These are phyloP conservation scores for Isichthys henryi DNA, from an alignment of 2,113 vertebrate genomes.

Conservation along the genomic window DNA sequence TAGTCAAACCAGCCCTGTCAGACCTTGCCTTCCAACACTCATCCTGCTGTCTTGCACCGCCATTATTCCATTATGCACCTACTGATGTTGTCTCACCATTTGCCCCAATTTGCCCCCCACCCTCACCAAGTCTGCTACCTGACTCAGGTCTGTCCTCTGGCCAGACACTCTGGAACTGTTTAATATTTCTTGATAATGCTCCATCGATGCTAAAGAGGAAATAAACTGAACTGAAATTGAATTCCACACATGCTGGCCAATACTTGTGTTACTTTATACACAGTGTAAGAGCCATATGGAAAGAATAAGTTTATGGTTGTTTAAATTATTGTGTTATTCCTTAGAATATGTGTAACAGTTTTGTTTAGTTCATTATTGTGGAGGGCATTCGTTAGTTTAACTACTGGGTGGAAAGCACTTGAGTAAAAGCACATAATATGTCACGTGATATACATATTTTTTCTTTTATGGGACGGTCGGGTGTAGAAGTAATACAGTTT, in stretches of 20 bases:
- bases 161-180: neutral
- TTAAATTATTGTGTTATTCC: neutral
- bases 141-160: neutral
- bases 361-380: neutral
- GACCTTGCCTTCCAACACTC: neutral
- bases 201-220: neutral
- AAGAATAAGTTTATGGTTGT: neutral
- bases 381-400: neutral
- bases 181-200: no score
- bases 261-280: neutral
- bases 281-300: neutral
- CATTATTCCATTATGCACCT: neutral
- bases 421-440: neutral
- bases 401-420: neutral
- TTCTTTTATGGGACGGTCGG: no score
- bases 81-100: neutral
- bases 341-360: neutral
- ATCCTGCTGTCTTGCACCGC: neutral
- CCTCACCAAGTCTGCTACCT: neutral
- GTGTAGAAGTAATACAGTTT: no score
- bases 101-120: neutral
- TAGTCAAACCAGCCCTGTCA: neutral
- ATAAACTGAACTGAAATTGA: neutral
- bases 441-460: no score
- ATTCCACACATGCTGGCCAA: no score